Conservation (phyloP, 2,888 invertebrate genomes). For the Caenorhabditis uteleia region DNA sequence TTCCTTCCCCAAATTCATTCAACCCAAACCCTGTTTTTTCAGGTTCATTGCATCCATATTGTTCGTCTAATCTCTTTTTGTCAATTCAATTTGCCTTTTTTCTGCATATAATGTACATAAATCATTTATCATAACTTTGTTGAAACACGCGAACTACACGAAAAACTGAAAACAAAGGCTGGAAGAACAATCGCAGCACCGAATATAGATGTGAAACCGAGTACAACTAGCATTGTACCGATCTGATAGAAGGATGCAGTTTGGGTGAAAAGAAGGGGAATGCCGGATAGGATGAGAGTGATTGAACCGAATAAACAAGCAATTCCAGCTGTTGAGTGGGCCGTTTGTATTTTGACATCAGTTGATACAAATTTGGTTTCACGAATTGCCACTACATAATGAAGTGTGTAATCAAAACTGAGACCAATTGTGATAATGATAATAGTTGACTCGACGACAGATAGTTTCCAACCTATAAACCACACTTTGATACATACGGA, state of each 20-base stretch:
- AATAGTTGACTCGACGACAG: constrained; percentile 68
- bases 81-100: background rate
- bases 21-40: too few relatives aligned
- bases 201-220: constrained; percentile 35
- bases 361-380: constrained; percentile 13
- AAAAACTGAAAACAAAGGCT: constrained; percentile 22
- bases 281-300: constrained; percentile 42
- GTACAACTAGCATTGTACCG: constrained; percentile 44
- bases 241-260: constrained; percentile 24
- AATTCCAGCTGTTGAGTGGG: constrained; percentile 40
- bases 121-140: constrained; percentile 18
- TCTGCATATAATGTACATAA: background rate
- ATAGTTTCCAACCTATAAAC: constrained; percentile 62
- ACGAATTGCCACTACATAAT: constrained; percentile 47
- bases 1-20: background rate
- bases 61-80: too few relatives aligned
- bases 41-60: too few relatives aligned
- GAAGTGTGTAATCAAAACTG: constrained; percentile 67
- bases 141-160: constrained; percentile 13
- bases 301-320: constrained; percentile 38
- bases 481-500: background rate
- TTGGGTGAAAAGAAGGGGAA: too few relatives aligned
- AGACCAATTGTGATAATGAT: constrained; percentile 65
- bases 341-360: constrained; percentile 23
- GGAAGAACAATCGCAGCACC: constrained; percentile 41